Conservation (phyloP, 2,113 vertebrate species). For the Syngnathus typhle region DNA sequence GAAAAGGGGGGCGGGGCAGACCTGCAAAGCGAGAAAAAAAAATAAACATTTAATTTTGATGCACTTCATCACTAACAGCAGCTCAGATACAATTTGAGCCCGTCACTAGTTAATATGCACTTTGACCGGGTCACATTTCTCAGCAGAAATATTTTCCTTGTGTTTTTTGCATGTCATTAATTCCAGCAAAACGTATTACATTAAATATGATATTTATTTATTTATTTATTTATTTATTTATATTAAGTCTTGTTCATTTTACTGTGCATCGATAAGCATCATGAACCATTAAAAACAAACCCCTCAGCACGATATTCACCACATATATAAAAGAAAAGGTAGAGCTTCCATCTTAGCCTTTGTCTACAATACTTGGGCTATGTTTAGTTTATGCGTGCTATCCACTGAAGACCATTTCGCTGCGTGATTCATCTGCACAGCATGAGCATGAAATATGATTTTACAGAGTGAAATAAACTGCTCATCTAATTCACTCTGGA, state of each 20-base stretch:
- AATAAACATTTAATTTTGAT: neutral
- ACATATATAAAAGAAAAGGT: constrained; percentile 34
- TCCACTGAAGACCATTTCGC: constrained; percentile 34
- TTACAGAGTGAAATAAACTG: constrained; percentile 50
- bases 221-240: constrained; percentile 8
- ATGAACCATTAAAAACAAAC: constrained; percentile 45
- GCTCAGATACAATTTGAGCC: constrained; percentile 35
- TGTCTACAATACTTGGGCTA: constrained; percentile 38
- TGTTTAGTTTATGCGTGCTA: constrained; percentile 41
- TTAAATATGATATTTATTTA: constrained; percentile 43
- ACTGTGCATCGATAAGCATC: constrained; percentile 42
- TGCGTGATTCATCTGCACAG: constrained; percentile 47
- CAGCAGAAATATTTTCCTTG: constrained; percentile 31
- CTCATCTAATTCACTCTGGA: constrained; percentile 34
- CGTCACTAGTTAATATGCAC: constrained; percentile 17
- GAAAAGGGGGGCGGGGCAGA: neutral
- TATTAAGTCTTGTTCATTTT: constrained; percentile 50
- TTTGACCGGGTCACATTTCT: constrained; percentile 20
- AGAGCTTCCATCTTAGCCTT: constrained; percentile 33
- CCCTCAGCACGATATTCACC: constrained; percentile 62
- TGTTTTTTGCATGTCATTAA: constrained; percentile 46
- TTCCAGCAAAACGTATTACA: constrained; percentile 42
- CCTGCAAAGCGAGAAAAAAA: neutral
- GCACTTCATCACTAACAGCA: neutral
- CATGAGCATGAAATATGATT: constrained; percentile 47